Conservation (phyloP, 2,797 vertebrate genomes). For the Chelonia mydas region DNA sequence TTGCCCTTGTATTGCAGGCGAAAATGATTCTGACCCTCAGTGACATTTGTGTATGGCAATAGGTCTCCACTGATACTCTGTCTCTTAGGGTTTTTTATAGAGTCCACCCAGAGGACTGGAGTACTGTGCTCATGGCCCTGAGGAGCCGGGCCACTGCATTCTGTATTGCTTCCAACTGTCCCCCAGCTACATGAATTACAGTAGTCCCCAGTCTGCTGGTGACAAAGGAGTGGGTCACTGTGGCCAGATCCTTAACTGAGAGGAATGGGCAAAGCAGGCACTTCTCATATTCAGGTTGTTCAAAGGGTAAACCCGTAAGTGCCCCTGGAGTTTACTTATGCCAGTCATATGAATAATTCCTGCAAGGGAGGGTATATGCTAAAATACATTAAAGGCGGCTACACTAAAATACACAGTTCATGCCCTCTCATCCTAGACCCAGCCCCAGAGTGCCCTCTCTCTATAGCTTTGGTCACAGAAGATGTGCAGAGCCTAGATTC, state of each 20-base stretch:
- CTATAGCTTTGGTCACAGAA: constrained; percentile 30
- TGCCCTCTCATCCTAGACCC: not conserved
- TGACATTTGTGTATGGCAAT: not conserved
- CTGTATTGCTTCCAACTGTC: not conserved
- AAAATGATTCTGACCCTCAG: not conserved
- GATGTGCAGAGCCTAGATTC: not conserved
- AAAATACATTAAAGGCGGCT: constrained; percentile 43
- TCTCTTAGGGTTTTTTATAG: not conserved
- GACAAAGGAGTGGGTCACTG: not conserved
- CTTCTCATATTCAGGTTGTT: not conserved
- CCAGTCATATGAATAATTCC: constrained; percentile 48
- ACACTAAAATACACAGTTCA: constrained; percentile 50
- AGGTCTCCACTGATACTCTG: not conserved
- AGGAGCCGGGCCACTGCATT: not conserved
- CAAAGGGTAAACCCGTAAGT: not conserved
- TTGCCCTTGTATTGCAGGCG: not conserved
- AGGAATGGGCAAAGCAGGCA: not conserved
- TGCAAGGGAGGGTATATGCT: constrained; percentile 68
- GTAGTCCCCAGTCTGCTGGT: not conserved
- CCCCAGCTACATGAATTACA: accelerated
- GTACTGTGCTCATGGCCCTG: not conserved
- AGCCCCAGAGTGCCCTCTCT: not conserved
- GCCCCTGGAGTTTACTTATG: not conserved
- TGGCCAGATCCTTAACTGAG: not conserved
- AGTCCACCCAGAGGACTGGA: not conserved